phyloP scores from a whole-genome alignment of 2,113 vertebrate species.

The Tragulus kanchil region DNA sequence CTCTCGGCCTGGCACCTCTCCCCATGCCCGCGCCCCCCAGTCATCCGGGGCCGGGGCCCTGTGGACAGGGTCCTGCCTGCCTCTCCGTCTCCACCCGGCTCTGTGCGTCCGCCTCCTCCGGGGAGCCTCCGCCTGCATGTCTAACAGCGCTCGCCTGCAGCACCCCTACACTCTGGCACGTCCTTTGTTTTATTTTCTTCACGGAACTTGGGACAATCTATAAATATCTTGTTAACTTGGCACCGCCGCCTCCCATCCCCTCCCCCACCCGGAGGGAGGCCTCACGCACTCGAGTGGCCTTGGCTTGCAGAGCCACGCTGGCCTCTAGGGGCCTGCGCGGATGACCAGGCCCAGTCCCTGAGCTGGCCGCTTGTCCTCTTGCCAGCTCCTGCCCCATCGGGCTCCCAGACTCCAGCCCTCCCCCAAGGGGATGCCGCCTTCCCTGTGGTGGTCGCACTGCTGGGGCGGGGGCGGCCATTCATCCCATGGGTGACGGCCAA shows the following conservation, averaged over 20 bases:
- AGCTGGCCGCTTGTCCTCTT: too few relatives aligned
- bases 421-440: neutral
- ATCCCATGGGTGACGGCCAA: neutral
- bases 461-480: neutral
- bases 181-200: constrained; percentile 40
- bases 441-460: neutral
- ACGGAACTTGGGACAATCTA: constrained; percentile 4
- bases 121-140: neutral
- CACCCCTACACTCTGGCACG: neutral
- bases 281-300: neutral
- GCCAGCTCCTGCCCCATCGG: neutral
- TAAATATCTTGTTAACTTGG: constrained; percentile 51
- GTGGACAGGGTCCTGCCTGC: neutral
- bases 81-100: neutral
- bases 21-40: too few relatives aligned
- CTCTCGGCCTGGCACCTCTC: neutral
- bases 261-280: neutral
- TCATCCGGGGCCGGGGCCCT: neutral
- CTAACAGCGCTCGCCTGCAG: neutral
- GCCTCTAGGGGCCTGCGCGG: fast-evolving
- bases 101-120: neutral
- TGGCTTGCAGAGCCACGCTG: neutral
- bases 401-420: too few relatives aligned
- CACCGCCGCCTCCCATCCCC: neutral
- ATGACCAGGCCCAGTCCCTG: neutral